A percentile compares a stretch with the other conserved stretches of the same genome.
phyloP scores from a whole-genome alignment of 2,113 vertebrate species.

The Aythya baeri region DNA sequence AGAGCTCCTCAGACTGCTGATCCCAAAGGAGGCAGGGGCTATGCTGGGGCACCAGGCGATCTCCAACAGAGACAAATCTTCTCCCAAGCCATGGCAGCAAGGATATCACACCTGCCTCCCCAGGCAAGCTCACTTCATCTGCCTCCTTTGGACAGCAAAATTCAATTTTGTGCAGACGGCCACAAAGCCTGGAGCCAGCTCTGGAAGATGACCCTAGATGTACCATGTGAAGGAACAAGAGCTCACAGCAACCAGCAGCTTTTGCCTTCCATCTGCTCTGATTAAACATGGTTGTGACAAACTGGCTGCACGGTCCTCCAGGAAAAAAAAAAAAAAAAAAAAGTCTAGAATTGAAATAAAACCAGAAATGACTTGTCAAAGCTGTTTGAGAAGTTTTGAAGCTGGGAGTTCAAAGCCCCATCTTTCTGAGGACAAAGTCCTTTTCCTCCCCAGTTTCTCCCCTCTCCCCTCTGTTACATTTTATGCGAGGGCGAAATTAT shows the following conservation, averaged over 20 bases:
- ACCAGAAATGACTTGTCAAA: neutral
- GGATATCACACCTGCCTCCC: neutral
- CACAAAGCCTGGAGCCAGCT: neutral
- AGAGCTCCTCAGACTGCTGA: neutral
- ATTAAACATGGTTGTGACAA: constrained; percentile 15
- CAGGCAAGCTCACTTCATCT: neutral
- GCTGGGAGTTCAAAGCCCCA: neutral
- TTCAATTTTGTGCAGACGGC: neutral
- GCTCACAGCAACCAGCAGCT: constrained; percentile 11
- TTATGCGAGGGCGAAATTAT: neutral
- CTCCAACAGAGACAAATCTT: neutral
- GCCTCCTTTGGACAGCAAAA: neutral
- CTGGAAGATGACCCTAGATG: neutral
- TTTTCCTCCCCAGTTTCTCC: neutral
- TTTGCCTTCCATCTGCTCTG: constrained; percentile 33
- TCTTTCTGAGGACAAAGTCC: neutral
- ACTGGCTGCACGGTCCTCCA: neutral
- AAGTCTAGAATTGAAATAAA: neutral
- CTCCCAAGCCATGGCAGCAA: neutral
- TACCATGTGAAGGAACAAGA: neutral
- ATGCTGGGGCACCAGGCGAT: neutral
- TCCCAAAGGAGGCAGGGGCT: neutral
- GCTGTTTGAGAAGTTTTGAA: neutral
- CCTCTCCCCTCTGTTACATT: neutral
- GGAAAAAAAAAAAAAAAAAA: neutral